phyloP scores from a whole-genome alignment of 1,140 invertebrate species.

The Pentalonia nigronervosa region DNA sequence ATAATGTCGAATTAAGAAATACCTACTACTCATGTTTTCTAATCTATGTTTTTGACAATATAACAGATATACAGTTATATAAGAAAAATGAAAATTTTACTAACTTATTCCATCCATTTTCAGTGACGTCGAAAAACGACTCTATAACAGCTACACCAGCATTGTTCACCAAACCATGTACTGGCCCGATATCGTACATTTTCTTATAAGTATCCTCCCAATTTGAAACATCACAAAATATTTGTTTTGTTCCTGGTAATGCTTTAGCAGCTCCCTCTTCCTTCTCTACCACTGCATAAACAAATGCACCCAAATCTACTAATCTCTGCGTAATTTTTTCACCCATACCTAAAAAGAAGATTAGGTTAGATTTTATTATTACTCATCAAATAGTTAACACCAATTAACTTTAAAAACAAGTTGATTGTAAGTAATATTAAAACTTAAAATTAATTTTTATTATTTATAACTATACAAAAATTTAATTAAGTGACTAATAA shows the following conservation, averaged over 20 bases:
- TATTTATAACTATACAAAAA: too few species aligned
- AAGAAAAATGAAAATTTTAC: too few species aligned
- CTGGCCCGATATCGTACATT: constrained; percentile 67
- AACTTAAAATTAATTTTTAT: too few species aligned
- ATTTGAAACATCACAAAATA: constrained; percentile 76
- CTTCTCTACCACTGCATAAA: constrained; percentile 6
- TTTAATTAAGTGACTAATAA: too few species aligned
- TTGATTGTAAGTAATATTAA: too few species aligned
- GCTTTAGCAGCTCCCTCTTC: constrained; percentile 57
- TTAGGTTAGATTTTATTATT: neutral
- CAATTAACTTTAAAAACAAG: too few species aligned
- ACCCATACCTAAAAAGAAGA: constrained; percentile 28
- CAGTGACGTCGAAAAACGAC: constrained; percentile 72
- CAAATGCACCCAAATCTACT: neutral
- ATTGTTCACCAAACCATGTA: constrained; percentile 87
- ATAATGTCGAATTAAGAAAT: too few species aligned
- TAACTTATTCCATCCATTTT: constrained; percentile 77
- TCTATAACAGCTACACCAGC: constrained; percentile 72
- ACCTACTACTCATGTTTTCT: too few species aligned
- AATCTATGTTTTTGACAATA: too few species aligned
- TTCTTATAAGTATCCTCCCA: constrained; percentile 77
- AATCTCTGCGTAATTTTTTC: constrained; percentile 21
- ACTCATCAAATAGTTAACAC: too few species aligned
- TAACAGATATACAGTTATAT: too few species aligned
- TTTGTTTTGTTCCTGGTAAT: constrained; percentile 71